Conservation (phyloP, 2,888 invertebrate genomes). For the Himalopsyche kuldschensis region DNA sequence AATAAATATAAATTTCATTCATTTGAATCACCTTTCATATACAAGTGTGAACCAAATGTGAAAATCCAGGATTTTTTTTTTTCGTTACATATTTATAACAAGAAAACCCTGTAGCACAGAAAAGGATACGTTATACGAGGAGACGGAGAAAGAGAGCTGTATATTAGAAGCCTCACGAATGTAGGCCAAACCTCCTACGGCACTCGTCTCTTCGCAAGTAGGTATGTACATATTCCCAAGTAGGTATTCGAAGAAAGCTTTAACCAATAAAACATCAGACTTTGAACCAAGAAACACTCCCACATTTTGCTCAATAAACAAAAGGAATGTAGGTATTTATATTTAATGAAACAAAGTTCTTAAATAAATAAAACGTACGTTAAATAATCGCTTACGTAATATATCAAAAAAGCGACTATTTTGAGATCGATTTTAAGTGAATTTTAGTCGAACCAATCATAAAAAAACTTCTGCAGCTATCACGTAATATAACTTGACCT, state of each 20-base stretch:
- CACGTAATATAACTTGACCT: too few relatives aligned
- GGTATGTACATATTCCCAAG: slow-evolving; percentile 10
- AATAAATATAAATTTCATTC: too few relatives aligned
- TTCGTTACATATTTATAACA: background rate
- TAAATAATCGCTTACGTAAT: background rate
- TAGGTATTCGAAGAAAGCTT: slow-evolving; percentile 28
- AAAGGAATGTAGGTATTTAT: background rate
- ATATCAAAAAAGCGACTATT: background rate
- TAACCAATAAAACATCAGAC: slow-evolving; percentile 38
- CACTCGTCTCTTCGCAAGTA: slow-evolving; percentile 18
- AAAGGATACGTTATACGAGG: slow-evolving; percentile 16
- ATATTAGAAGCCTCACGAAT: slow-evolving; percentile 33
- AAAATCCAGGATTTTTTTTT: background rate
- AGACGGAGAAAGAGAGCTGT: slow-evolving; percentile 24
- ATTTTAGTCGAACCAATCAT: background rate
- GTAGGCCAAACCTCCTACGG: slow-evolving; percentile 37
- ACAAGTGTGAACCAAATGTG: too few relatives aligned
- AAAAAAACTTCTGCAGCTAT: too few relatives aligned
- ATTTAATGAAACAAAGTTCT: background rate
- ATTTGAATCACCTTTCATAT: too few relatives aligned
- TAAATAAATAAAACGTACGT: background rate
- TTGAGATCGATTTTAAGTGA: background rate
- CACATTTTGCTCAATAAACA: slow-evolving; percentile 34
- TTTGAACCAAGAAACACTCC: slow-evolving; percentile 28
- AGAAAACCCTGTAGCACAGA: slow-evolving; percentile 10